Conservation (phyloP, 2,113 vertebrate genomes). For the Xenus cinereus region DNA sequence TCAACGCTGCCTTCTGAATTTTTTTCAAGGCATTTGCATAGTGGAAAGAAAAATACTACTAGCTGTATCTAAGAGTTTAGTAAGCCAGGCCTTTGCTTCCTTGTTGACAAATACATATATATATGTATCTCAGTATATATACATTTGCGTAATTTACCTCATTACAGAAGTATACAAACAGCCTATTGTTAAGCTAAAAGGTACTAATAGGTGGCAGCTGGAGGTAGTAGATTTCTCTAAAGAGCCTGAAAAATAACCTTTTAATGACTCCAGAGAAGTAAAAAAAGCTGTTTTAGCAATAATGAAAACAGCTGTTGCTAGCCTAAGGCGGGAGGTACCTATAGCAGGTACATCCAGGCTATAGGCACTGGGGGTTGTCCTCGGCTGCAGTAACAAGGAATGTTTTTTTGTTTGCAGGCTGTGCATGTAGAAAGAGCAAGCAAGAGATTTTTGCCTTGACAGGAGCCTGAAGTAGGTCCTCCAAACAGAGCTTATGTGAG, state of each 20-base stretch:
- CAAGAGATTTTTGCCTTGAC: background rate
- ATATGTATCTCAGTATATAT: background rate
- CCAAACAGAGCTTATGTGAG: background rate
- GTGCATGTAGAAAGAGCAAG: background rate
- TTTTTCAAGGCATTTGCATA: background rate
- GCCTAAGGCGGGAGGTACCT: background rate
- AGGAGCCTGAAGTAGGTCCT: background rate
- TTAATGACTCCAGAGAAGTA: background rate
- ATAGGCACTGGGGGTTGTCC: background rate
- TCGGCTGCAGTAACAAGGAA: background rate
- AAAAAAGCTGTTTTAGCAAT: background rate
- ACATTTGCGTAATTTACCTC: background rate
- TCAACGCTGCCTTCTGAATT: background rate
- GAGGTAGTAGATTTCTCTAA: background rate
- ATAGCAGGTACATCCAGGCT: background rate
- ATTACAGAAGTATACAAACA: background rate
- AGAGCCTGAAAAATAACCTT: background rate
- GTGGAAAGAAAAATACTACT: background rate
- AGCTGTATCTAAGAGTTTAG: background rate
- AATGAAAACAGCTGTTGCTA: background rate
- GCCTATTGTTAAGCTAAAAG: background rate
- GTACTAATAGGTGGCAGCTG: background rate
- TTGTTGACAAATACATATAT: background rate
- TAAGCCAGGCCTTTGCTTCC: background rate
- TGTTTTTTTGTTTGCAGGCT: background rate